Percentiles rank a stretch among this genome's conserved stretches.
Evolutionary conservation across 2,888 invertebrate species (phyloP).

Genomic region (Malachius bipustulatus): DNA sequence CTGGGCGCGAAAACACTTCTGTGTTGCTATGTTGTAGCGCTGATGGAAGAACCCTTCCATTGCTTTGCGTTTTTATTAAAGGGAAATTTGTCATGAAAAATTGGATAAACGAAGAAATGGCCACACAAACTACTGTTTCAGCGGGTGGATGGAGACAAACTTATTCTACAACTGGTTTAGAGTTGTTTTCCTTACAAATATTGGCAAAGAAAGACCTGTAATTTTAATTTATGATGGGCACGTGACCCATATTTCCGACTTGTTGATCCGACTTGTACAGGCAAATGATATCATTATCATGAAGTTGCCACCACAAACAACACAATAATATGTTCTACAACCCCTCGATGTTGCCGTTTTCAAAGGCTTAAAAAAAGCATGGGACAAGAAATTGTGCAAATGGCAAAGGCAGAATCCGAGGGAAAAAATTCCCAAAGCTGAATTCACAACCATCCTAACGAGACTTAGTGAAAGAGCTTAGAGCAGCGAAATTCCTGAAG

Average conservation of each 20-base stretch:
- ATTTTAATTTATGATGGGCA: background rate
- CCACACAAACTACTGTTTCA: slow-evolving; percentile 9
- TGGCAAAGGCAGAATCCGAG: background rate
- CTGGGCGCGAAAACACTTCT: slow-evolving; percentile 15
- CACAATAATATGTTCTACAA: background rate
- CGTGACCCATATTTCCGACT: background rate
- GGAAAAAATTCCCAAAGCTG: background rate
- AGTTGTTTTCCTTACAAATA: background rate
- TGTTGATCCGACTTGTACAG: background rate
- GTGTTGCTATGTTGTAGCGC: slow-evolving; percentile 14
- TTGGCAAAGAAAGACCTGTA: background rate
- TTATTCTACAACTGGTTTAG: background rate
- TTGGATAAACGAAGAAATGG: slow-evolving; percentile 20
- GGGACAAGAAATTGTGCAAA: background rate
- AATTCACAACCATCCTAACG: background rate
- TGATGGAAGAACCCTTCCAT: slow-evolving; percentile 14
- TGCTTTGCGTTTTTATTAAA: slow-evolving; percentile 19
- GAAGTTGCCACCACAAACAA: background rate
- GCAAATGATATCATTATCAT: background rate
- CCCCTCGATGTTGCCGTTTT: background rate
- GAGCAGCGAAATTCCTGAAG: background rate
- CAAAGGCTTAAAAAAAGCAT: background rate
- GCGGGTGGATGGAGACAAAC: slow-evolving; percentile 5
- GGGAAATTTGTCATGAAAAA: slow-evolving; percentile 25
- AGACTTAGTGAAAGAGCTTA: too few relatives aligned